Evolutionary conservation across 2,113 vertebrate species (phyloP).

Genomic region (Anser cygnoides): DNA sequence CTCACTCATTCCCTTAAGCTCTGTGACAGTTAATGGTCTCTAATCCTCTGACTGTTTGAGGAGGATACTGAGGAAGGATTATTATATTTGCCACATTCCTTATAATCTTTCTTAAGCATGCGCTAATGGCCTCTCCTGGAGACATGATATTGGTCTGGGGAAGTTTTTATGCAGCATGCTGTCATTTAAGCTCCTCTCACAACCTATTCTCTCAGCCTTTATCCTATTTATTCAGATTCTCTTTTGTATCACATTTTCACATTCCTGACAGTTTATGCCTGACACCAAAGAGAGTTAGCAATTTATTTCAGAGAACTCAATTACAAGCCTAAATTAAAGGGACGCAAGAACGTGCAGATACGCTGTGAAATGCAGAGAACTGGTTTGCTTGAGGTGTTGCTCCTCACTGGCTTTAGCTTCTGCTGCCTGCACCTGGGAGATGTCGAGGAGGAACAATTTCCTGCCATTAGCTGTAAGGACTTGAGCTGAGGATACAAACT

Average conservation of each 20-base stretch:
- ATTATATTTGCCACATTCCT: background rate
- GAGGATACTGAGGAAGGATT: background rate
- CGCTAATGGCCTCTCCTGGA: conserved; percentile 14
- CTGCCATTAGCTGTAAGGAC: background rate
- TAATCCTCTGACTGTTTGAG: conserved; percentile 9
- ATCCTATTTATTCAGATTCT: conserved; percentile 12
- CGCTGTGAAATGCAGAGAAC: background rate
- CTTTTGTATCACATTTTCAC: background rate
- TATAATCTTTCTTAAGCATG: conserved; percentile 3
- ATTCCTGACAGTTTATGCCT: background rate
- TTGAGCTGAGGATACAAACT: background rate
- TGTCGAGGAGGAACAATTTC: background rate
- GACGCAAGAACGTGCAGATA: background rate
- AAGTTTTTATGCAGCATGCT: background rate
- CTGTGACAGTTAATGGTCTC: conserved; percentile 26
- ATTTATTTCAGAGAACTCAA: background rate
- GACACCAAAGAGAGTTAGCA: background rate
- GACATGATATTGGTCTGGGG: conserved; percentile 3
- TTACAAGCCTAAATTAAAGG: conserved; percentile 40
- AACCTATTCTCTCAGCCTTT: background rate
- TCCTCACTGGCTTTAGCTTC: background rate
- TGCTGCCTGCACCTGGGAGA: background rate
- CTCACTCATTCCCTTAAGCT: background rate
- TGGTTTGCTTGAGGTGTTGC: background rate
- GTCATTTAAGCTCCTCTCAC: background rate